Conservation (phyloP, 2,888 invertebrate species). For the Drosophila paracracens region DNA sequence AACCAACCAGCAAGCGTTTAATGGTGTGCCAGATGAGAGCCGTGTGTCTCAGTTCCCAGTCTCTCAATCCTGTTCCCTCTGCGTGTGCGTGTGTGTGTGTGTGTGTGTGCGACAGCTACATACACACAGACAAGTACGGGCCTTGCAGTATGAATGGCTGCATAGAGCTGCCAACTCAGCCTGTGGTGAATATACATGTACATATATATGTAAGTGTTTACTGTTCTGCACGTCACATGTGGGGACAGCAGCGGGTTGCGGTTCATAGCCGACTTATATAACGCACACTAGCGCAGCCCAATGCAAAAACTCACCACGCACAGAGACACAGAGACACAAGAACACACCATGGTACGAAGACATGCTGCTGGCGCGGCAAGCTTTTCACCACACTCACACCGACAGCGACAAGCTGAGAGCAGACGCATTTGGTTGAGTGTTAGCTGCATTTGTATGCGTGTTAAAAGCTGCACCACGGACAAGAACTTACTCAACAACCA, state of each 20-base stretch:
- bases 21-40: slow-evolving; percentile 52
- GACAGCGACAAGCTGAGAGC: slow-evolving; percentile 3
- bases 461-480: slow-evolving; percentile 69
- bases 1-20: slow-evolving; percentile 38
- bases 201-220: neutral
- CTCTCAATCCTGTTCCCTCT: slow-evolving; percentile 16
- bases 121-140: slow-evolving; percentile 8
- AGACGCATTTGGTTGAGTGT: slow-evolving; percentile 62
- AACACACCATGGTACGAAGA: slow-evolving; percentile 5
- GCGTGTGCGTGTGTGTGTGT: slow-evolving; percentile 1
- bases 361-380: slow-evolving; percentile 18
- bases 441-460: slow-evolving; percentile 62
- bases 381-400: slow-evolving; percentile 51
- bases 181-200: slow-evolving; percentile 38
- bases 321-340: slow-evolving; percentile 11
- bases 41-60: slow-evolving; percentile 27
- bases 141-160: slow-evolving; percentile 44
- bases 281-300: slow-evolving; percentile 66
- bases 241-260: slow-evolving; percentile 40
- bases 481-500: slow-evolving; percentile 40
- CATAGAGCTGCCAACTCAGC: slow-evolving; percentile 43
- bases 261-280: slow-evolving; percentile 69
- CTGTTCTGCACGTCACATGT: slow-evolving; percentile 27
- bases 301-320: slow-evolving; percentile 28
- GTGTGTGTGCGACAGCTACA: slow-evolving; percentile 9